Percentiles rank a stretch among this genome's conserved stretches.
phyloP scores from a whole-genome alignment of 2,113 vertebrate species.

The Prionailurus bengalensis region DNA sequence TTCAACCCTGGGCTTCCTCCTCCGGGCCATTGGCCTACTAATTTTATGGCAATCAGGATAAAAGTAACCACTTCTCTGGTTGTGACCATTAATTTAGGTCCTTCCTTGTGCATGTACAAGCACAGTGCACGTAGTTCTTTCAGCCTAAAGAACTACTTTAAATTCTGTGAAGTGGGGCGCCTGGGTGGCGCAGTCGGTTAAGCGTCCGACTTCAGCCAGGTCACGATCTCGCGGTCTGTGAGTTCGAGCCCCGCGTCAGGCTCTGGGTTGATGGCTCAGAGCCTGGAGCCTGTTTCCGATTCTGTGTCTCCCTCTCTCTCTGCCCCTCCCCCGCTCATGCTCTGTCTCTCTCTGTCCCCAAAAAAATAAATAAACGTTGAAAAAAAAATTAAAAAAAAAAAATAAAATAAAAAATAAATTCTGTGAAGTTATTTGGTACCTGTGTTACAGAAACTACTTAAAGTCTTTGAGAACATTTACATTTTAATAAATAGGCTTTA shows the following conservation, averaged over 20 bases:
- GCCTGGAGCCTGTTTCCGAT: no score
- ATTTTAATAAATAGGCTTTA: neutral
- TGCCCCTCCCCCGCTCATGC: no score
- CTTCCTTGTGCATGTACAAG: neutral
- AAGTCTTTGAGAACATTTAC: conserved; percentile 24
- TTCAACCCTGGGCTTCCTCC: neutral
- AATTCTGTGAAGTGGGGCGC: neutral
- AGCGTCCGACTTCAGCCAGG: no score
- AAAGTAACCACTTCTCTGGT: neutral
- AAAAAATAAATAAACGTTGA: no score
- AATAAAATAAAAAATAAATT: no score
- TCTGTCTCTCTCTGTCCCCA: no score
- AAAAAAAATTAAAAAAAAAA: no score
- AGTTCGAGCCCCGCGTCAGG: no score
- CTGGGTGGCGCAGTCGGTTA: no score
- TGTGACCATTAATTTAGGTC: neutral
- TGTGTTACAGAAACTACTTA: neutral
- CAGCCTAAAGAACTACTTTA: conserved; percentile 24
- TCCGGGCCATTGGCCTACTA: neutral
- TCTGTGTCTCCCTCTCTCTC: no score
- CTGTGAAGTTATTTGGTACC: neutral
- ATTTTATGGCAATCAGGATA: neutral
- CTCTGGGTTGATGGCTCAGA: no score
- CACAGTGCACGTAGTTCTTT: neutral
- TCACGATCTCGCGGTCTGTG: no score